Evolutionary conservation across 2,113 vertebrate genomes (phyloP), one percentile per base, ranked within the genome.

Genomic region (Polyodon spathula): DNA sequence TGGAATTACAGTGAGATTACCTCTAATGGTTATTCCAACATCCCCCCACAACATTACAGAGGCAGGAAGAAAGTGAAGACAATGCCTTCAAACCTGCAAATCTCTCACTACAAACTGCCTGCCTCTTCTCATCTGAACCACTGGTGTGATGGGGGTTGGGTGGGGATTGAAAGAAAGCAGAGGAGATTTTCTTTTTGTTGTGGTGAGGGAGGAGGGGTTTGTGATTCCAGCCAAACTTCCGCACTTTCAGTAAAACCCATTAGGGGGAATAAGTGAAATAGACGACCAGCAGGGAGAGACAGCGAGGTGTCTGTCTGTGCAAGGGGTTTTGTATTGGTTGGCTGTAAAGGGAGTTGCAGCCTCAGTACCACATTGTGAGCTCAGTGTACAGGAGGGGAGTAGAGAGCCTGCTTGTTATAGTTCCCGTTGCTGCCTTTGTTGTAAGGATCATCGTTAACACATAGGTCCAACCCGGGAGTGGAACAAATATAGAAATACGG

Each of bases 251-350:
- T 2, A 44, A 40, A 64, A 54, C 15, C 46, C 56, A 60, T 54
- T 37, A 54, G 16, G 53, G 11, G 8, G 44, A 46, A 63, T 58
- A 58, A 58, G 68, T 72, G 76, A 79, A 78, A 67, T 78, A 73
- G 71, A 50, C 68, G 6, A 63, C 84, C 84, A 63, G 81, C 54
- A 86, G 81, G 77, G 83, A 73, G 83, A 79, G 83, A 75, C 80
- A 83, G 71, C 71, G 81, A 81, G 83, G 68, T 64, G 68, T 51
- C 15, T 46, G 44, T 46, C 8, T 57, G 53, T 17, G 41, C 54
- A 52, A 8, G 54, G 37, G 50, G 44, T 55, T 27, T 56, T 9
- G 62, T 40, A 55, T 56, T 54, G 16, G 65, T 44, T 76, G 76
- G 54, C 43, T 57, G 78, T 37, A 44, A 55, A 80, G 81, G 77